Evolutionary conservation across 2,888 invertebrate genomes (phyloP).

Genomic region (Brachylomia viminalis): DNA sequence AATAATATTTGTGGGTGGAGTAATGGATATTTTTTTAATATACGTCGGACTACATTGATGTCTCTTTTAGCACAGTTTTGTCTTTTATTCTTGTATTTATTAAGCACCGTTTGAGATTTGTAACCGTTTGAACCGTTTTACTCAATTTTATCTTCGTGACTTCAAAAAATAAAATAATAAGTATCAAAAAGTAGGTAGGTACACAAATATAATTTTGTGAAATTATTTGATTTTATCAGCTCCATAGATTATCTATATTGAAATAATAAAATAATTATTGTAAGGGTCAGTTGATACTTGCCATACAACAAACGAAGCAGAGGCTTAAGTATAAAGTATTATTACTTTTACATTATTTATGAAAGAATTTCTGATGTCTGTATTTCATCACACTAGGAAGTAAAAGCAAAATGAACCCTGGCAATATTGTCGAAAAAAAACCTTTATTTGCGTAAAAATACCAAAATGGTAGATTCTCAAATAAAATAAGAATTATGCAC

Average conservation of each 20-base stretch:
- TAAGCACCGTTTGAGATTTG: constrained; percentile 24
- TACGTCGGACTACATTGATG: constrained; percentile 11
- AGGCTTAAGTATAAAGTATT: not conserved
- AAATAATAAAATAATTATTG: too few species aligned
- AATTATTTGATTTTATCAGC: not conserved
- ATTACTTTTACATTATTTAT: not conserved
- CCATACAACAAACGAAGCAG: not conserved
- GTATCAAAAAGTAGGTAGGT: not conserved
- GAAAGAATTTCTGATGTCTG: not conserved
- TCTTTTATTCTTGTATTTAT: constrained; percentile 33
- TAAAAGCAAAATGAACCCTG: not conserved
- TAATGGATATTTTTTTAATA: constrained; percentile 26
- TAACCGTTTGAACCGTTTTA: not conserved
- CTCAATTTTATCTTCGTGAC: not conserved
- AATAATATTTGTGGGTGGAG: not conserved
- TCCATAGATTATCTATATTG: too few species aligned
- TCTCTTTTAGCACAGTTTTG: constrained; percentile 25
- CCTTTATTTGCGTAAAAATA: not conserved
- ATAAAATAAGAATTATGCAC: not conserved
- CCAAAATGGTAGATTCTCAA: not conserved
- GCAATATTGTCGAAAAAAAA: not conserved
- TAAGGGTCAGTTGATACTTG: not conserved
- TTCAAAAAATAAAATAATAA: too few species aligned
- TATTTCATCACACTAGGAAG: not conserved
- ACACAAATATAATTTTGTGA: not conserved